Evolutionary conservation across 2,113 vertebrate genomes (phyloP).

Genomic region (Catharus bicknelli): DNA sequence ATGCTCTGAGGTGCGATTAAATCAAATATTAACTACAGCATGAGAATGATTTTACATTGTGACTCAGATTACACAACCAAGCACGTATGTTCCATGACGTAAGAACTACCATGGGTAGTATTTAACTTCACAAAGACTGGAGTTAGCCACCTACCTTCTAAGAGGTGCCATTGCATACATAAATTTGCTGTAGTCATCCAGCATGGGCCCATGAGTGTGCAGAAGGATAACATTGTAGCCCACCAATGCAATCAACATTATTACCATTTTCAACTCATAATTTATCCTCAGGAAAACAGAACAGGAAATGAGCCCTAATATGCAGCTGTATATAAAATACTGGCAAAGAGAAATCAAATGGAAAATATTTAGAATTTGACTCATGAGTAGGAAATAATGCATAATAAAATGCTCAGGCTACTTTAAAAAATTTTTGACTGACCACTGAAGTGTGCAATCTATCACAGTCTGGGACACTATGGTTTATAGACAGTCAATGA

Average conservation of each 20-base stretch:
- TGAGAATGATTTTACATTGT: background rate
- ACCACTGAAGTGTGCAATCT: background rate
- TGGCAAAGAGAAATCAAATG: slow-evolving; percentile 53
- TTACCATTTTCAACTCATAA: slow-evolving; percentile 95
- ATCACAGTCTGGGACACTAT: background rate
- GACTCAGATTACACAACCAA: background rate
- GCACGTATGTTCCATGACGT: background rate
- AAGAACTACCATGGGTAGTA: background rate
- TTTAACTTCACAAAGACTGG: background rate
- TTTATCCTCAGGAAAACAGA: slow-evolving; percentile 97
- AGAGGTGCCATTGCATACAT: slow-evolving; percentile 83
- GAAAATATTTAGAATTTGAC: background rate
- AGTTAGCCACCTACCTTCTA: slow-evolving; percentile 79
- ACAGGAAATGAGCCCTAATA: slow-evolving; percentile 94
- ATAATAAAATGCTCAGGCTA: background rate
- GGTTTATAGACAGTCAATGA: background rate
- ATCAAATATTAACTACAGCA: background rate
- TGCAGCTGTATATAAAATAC: slow-evolving; percentile 98
- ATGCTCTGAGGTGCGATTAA: background rate
- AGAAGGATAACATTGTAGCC: slow-evolving; percentile 92
- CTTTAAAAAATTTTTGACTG: background rate
- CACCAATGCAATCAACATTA: slow-evolving; percentile 91
- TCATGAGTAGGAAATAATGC: background rate
- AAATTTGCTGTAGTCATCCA: slow-evolving; percentile 91
- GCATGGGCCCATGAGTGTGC: slow-evolving; percentile 86